Base-by-base conservation (phyloP, 2,888 invertebrate species). In the Ophraella communa region DNA sequence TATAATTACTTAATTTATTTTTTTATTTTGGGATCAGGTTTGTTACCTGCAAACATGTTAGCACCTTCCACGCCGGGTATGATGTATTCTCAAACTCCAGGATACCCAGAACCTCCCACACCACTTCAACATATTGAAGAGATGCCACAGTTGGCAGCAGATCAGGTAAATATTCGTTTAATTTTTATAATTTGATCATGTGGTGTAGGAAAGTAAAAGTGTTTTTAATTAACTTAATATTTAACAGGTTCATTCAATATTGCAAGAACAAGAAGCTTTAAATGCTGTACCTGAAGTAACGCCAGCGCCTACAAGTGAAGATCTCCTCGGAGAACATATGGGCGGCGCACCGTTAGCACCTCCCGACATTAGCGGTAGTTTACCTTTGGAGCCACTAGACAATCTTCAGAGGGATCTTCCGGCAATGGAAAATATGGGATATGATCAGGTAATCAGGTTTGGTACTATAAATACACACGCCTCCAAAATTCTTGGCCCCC, bases 71-170 rank as follows among this genome's bases (percentile, higher is more conserved):
- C 85, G 11, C 82, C 82, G 1, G 83, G 84, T 1, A 80, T 84
- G n/a, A 74, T 84, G 39, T 75, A 71, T 58, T 73, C 76, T 1
- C 74, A 70, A 18, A 84, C 85, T 1, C 83, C 84, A 0, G 83
- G 84, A 51, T 81, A 83, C 7, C 81, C 82, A 0, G 80, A 74
- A 17, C 79, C 80, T 1, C 76, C 80, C 4, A 80, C 81, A 42
- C 80, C 83, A 65, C 70, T 84, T 73, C 80, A 80, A 77, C 78
- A 79, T 64, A 79, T 83, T 57, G 83, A 83, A 58, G 87, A 87
- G 73, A 85, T 87, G 81, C 90, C 90, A 63, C 89, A 89, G 77
- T 80, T 90, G 74, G 86, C 86, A 52, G 85, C 85, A 2, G 89
- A 89, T 77, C 88, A 88, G 80, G 83, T 83, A 69, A 70, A 62